phyloP scores from a whole-genome alignment of 2,797 vertebrate genomes.

The Darevskia mixta region DNA sequence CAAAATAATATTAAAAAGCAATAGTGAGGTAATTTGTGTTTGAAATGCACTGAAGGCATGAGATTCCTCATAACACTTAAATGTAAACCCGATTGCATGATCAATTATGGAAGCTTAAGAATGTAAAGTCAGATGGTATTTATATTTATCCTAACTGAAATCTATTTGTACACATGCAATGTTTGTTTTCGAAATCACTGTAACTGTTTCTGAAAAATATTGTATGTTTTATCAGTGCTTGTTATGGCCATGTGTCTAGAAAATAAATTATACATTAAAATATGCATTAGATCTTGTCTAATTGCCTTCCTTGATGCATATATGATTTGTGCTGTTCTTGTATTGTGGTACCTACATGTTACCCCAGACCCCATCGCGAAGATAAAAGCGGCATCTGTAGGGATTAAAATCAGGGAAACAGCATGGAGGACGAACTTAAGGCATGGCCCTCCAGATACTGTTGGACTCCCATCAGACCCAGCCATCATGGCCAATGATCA shows the following conservation, averaged over 20 bases:
- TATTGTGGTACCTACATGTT: too few species aligned
- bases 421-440: not conserved
- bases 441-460: not conserved
- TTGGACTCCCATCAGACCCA: not conserved
- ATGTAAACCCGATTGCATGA: not conserved
- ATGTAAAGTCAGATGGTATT: conserved; percentile 1
- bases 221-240: not conserved
- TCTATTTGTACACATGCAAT: conserved; percentile 15
- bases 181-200: conserved; percentile 20
- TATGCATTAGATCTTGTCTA: not conserved
- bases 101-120: not conserved
- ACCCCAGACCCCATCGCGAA: not conserved
- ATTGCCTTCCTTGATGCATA: conserved; percentile 11
- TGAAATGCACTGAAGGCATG: not conserved
- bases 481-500: not conserved
- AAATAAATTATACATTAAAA: conserved; percentile 32
- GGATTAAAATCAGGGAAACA: not conserved
- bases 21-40: not conserved
- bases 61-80: not conserved
- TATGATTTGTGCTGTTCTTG: not conserved
- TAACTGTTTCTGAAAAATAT: conserved; percentile 8
- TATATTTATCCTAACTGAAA: not conserved
- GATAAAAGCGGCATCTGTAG: not conserved
- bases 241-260: not conserved
- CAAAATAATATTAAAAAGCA: not conserved